Base-by-base conservation (phyloP, 2,888 invertebrate genomes). In the Melanostoma mellinum region DNA sequence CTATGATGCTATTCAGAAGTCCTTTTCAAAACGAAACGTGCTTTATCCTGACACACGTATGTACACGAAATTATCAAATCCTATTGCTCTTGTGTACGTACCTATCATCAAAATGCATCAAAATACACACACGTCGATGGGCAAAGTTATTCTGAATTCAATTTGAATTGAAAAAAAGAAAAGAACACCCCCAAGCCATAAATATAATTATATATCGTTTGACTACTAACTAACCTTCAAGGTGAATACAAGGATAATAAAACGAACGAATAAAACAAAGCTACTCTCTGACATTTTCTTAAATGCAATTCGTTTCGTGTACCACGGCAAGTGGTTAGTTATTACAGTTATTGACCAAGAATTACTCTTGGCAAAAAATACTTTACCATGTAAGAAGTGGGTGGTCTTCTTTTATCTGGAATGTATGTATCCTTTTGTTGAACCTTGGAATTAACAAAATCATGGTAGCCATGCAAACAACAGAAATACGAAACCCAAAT, bases 161-260 rank as follows among this genome's bases (percentile, higher is more conserved):
- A 55, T 65, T 72, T 61, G 32, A 73, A 55, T 55, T 55, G 65
- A 48, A 67, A 38, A 58, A 40, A 55, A 55, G 65, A 48, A 67
- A 38, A 58, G 35, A 55, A 60, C 71, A 46, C 58, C 52, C 52
- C n/a, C 30, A 60, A 60, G 65, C 67, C 76, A 60, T 58, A 44
- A 9, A 56, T 67, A 20, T 20, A 72, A 78, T 72, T 72, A 78
- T 72, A 78, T 52, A 79, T 35, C 65, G 10, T 68, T 74, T 58
- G 52, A 69, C 46, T 69, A 55, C 38, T 52, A 80, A 56, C 50
- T 69, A 50, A 69, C 33, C n/a, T 8, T 42, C 6, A 36, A 42
- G 58, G 46, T 72, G 63, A 52, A 76, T 61, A 46, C 58, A 33
- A 36, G 46, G 46, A 55, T 48, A 36, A 60, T 20, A 20, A 20